Conservation (phyloP, 2,113 vertebrate species). For the Chaetodon trifascialis region DNA sequence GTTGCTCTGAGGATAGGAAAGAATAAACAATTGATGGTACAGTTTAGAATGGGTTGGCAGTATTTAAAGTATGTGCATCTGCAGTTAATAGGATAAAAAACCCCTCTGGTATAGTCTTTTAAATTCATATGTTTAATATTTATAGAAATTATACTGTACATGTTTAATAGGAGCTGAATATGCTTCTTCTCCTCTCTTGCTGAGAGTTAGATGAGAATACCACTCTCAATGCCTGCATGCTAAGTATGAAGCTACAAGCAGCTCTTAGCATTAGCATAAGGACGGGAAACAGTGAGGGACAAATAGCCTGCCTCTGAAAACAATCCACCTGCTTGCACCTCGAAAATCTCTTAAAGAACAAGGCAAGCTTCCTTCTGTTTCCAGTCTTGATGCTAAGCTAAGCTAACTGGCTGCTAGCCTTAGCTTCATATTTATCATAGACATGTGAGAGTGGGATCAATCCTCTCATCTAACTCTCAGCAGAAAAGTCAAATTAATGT, state of each 20-base stretch:
- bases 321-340: neutral
- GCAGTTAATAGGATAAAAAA: neutral
- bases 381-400: neutral
- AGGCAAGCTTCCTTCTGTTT: neutral
- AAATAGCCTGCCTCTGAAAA: neutral
- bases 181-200: neutral
- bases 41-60: neutral
- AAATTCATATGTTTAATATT: neutral
- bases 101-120: neutral
- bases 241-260: neutral
- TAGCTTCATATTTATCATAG: too few species aligned
- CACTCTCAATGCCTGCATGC: neutral
- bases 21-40: neutral
- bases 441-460: neutral
- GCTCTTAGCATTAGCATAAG: neutral
- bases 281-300: neutral
- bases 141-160: neutral
- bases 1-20: neutral
- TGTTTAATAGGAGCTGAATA: neutral
- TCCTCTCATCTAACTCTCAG: neutral
- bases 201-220: neutral
- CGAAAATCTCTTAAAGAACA: too few species aligned
- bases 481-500: neutral
- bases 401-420: too few species aligned
- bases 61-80: neutral